Base-by-base conservation (phyloP, 2,113 vertebrate genomes). In the Actenoides hombroni region DNA sequence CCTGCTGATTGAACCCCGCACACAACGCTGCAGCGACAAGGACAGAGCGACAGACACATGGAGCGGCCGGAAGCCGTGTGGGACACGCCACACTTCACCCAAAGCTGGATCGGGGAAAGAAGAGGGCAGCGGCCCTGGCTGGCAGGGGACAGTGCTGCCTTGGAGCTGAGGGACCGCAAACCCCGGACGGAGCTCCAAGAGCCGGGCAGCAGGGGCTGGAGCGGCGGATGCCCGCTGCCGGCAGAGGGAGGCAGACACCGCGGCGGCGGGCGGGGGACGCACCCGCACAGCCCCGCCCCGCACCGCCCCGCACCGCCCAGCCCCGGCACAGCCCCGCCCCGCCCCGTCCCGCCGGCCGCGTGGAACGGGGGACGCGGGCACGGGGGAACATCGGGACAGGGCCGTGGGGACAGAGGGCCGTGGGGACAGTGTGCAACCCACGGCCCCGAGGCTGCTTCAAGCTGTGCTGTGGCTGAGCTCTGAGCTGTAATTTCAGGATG, bases 231-330 rank as follows among this genome's bases (percentile, higher is more conserved):
- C 24, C 19, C 20, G 79, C 94, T 16, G 88, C 96, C 96, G 88
- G 90, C 90, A 97, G 96, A 77, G 96, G 96, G 96, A 96, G 82
- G 94, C 96, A 97, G 70, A 97, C 95, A 97, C 95, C 92, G 64
- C 40, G 86, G 60, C 54, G 48, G 37, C 54, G 48, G 37, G 26
- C 5, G 10, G 29, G 56, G 39, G 48, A 35, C 40, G 86, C 64
- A 25, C 67, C 19, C 26, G 78, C 33, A 14, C 37, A 6, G 83
- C 33, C 16, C 13, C 17, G 35, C 64, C 3, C 18, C 46, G 40
- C 48, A 6, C 35, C 39, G 0, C 40, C 11, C 40, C 40, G 40
- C 40, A 40, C 40, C 40, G 12, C 40, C n/a, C n/a, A n/a, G n/a
- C n/a, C 11, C 40, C 40, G 40, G 40, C 39, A 40, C 39, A 40